Conservation (phyloP, 2,888 invertebrate genomes). For the Apocheima hispidaria region DNA sequence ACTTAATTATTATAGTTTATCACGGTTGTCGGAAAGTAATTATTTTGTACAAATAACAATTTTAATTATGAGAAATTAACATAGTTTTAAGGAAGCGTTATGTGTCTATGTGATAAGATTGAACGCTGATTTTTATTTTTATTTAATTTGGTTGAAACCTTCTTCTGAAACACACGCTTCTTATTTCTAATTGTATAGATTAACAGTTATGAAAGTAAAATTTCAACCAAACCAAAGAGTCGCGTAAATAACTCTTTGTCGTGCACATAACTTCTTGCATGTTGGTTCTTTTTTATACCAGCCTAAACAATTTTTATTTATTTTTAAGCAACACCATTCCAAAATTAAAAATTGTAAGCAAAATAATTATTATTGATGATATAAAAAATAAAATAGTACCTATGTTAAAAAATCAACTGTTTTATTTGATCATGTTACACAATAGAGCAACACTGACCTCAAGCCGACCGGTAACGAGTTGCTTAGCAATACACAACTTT, state of each 20-base stretch:
- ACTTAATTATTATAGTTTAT: conserved; percentile 81
- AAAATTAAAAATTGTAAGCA: conserved; percentile 84
- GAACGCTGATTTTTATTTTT: conserved; percentile 49
- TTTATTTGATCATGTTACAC: not conserved
- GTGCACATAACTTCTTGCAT: conserved; percentile 67
- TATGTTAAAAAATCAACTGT: conserved; percentile 57
- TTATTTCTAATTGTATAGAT: conserved; percentile 54
- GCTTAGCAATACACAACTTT: too few relatives aligned
- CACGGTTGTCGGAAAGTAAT: conserved; percentile 81
- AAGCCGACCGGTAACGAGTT: too few relatives aligned
- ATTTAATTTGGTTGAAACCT: conserved; percentile 53
- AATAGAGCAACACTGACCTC: too few relatives aligned
- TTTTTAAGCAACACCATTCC: conserved; percentile 85
- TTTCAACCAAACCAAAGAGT: conserved; percentile 81
- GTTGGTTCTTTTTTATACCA: conserved; percentile 62
- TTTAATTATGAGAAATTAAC: conserved; percentile 76
- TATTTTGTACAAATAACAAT: conserved; percentile 85
- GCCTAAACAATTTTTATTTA: conserved; percentile 76
- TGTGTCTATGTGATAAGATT: conserved; percentile 35
- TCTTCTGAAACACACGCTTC: conserved; percentile 47
- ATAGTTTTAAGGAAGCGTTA: conserved; percentile 71
- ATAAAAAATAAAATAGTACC: conserved; percentile 77
- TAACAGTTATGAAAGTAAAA: conserved; percentile 58
- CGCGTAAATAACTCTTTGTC: conserved; percentile 77
- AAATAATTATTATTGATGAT: conserved; percentile 78